Evolutionary conservation across 2,888 invertebrate species (phyloP).

Genomic region (Chrysopilus asiliformis): DNA sequence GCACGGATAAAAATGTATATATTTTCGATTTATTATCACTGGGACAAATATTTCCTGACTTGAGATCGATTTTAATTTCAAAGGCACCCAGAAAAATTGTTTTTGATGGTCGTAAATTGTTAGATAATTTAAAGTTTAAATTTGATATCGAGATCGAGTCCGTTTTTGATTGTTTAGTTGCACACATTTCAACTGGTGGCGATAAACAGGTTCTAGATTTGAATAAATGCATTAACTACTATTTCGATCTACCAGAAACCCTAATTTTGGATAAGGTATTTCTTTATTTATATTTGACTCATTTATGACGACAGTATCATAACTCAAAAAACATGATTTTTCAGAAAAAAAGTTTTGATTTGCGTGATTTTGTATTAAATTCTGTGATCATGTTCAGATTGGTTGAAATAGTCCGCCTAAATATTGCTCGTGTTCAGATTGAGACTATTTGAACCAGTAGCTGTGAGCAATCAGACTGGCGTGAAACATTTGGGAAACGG

Average conservation of each 20-base stretch:
- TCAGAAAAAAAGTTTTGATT: too few species aligned
- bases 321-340: too few species aligned
- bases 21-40: conserved; percentile 22
- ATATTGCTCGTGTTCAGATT: too few species aligned
- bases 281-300: not conserved
- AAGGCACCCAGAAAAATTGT: conserved; percentile 20
- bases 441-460: too few species aligned
- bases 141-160: conserved; percentile 18
- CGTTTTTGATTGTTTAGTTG: conserved; percentile 23
- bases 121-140: conserved; percentile 21
- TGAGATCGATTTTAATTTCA: conserved; percentile 19
- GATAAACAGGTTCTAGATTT: conserved; percentile 15
- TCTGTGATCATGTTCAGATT: too few species aligned
- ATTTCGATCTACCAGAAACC: conserved; percentile 18
- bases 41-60: conserved; percentile 20
- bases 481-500: too few species aligned
- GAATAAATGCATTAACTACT: conserved; percentile 15
- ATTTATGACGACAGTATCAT: not conserved
- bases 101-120: conserved; percentile 19
- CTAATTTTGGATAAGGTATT: conserved; percentile 13
- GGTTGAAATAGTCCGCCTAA: too few species aligned
- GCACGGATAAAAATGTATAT: conserved; percentile 19
- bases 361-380: too few species aligned
- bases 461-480: too few species aligned
- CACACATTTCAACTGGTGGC: conserved; percentile 18